A percentile compares a stretch with the other conserved stretches of the same genome.
Conservation (phyloP, 1,140 invertebrate genomes). For the Aphidius gifuensis region DNA sequence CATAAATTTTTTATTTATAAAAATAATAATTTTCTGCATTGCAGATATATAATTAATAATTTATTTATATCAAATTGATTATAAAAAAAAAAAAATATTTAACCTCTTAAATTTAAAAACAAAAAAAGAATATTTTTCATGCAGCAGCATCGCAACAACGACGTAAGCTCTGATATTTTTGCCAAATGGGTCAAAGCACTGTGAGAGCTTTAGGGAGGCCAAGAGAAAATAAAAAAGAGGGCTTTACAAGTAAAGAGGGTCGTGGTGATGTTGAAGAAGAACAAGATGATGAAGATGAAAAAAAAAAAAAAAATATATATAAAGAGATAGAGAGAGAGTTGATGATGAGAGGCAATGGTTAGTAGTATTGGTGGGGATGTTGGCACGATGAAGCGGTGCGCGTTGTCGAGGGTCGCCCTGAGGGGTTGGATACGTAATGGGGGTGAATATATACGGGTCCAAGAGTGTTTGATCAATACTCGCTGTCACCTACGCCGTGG, state of each 20-base stretch:
- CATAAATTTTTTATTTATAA: no score
- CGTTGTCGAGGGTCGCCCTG: slow-evolving; percentile 20
- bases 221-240: slow-evolving; percentile 29
- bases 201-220: slow-evolving; percentile 6
- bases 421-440: slow-evolving; percentile 6
- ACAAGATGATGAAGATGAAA: neutral
- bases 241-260: slow-evolving; percentile 26
- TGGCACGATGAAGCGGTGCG: slow-evolving; percentile 20
- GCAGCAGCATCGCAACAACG: slow-evolving; percentile 29
- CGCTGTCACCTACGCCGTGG: slow-evolving; percentile 34
- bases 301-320: slow-evolving; percentile 20
- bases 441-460: slow-evolving; percentile 24
- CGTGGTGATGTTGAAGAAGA: neutral
- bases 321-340: slow-evolving; percentile 14
- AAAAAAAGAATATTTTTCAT: no score
- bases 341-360: slow-evolving; percentile 15
- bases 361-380: slow-evolving; percentile 2
- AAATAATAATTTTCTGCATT: no score
- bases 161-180: slow-evolving; percentile 41
- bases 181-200: slow-evolving; percentile 42
- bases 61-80: no score
- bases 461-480: slow-evolving; percentile 46
- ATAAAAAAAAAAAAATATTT: no score
- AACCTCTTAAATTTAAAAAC: no score
- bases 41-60: no score